phyloP scores from a whole-genome alignment of 2,888 invertebrate genomes.

The Antitype chi region DNA sequence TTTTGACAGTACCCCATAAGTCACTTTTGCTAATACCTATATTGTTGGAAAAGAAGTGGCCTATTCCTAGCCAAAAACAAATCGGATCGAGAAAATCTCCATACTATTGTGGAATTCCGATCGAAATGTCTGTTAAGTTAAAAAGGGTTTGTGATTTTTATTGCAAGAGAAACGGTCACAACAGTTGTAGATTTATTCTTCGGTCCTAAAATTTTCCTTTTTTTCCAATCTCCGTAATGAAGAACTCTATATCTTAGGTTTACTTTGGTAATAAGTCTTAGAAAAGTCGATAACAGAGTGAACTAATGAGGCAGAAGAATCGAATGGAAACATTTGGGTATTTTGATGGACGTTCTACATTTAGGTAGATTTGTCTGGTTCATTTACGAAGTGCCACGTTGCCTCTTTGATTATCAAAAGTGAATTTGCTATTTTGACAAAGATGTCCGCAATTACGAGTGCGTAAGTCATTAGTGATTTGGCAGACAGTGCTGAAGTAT shows the following conservation, averaged over 20 bases:
- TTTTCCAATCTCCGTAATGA: slow-evolving; percentile 54
- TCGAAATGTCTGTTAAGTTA: slow-evolving; percentile 50
- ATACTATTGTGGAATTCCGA: slow-evolving; percentile 44
- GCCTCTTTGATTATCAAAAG: slow-evolving; percentile 37
- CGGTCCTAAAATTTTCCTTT: slow-evolving; percentile 27
- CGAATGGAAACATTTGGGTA: slow-evolving; percentile 53
- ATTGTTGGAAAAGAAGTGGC: slow-evolving; percentile 21
- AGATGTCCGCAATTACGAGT: slow-evolving; percentile 23
- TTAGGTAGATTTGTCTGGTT: slow-evolving; percentile 53
- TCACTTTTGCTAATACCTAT: background rate
- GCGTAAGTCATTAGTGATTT: slow-evolving; percentile 36
- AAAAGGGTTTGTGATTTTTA: slow-evolving; percentile 45
- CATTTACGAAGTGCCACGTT: slow-evolving; percentile 47
- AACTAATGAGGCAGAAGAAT: slow-evolving; percentile 57
- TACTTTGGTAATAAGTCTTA: slow-evolving; percentile 58
- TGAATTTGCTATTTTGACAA: slow-evolving; percentile 37
- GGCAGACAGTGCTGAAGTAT: slow-evolving; percentile 16
- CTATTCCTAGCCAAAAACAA: slow-evolving; percentile 24
- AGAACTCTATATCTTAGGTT: slow-evolving; percentile 42
- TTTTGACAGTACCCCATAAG: background rate
- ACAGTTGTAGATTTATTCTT: slow-evolving; percentile 45
- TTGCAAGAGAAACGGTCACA: slow-evolving; percentile 26
- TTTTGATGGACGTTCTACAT: slow-evolving; percentile 56
- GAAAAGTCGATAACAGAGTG: slow-evolving; percentile 45
- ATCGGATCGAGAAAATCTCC: slow-evolving; percentile 33